phyloP scores from a whole-genome alignment of 2,888 invertebrate genomes.

The Synergus laeviventris region DNA sequence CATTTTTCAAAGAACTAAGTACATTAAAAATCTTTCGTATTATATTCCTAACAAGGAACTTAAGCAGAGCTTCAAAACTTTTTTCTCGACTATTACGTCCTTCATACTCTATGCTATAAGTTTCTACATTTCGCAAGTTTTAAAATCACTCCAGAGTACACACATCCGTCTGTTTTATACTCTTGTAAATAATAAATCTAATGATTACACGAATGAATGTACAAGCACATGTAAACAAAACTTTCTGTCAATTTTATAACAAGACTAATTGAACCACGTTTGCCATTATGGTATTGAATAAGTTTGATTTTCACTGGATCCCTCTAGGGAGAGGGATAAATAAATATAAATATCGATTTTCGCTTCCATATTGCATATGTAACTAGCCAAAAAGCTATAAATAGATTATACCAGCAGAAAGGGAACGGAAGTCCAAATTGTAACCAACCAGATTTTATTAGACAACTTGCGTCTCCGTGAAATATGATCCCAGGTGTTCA shows the following conservation, averaged over 20 bases:
- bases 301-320: not conserved
- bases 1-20: not conserved
- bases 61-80: not conserved
- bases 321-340: too few relatives aligned
- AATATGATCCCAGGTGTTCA: too few relatives aligned
- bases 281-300: conserved; percentile 9
- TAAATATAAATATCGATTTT: too few relatives aligned
- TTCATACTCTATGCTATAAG: conserved; percentile 48
- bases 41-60: too few relatives aligned
- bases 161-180: conserved; percentile 57
- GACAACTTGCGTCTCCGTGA: too few relatives aligned
- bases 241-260: conserved; percentile 35
- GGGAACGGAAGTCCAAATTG: too few relatives aligned
- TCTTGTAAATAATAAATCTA: conserved; percentile 58
- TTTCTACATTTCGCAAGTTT: conserved; percentile 53
- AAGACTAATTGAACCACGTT: conserved; percentile 32
- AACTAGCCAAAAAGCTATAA: too few relatives aligned
- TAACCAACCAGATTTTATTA: too few relatives aligned
- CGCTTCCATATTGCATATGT: too few relatives aligned
- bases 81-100: conserved; percentile 31
- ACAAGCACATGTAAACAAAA: conserved; percentile 45
- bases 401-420: too few relatives aligned
- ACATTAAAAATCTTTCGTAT: too few relatives aligned
- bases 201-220: conserved; percentile 50
- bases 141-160: conserved; percentile 33